These are phyloP conservation scores for Gyrodactylus bullatarudis DNA, from an alignment of 1,140 invertebrate genomes.

Conservation along the genomic window DNA sequence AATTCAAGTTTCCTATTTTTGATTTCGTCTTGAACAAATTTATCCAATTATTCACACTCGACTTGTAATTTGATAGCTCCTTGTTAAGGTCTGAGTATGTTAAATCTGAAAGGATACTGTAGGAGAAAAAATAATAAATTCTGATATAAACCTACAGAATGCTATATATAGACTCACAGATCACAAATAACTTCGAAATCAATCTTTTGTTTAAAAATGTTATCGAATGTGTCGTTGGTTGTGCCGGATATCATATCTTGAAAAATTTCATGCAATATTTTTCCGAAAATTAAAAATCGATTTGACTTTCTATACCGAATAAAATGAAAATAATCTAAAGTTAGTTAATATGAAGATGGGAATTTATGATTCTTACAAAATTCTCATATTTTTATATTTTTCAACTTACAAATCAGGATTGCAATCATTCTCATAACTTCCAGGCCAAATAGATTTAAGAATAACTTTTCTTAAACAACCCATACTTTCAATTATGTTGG, in stretches of 20 bases:
- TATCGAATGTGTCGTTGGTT: too few relatives aligned
- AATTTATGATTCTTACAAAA: neutral
- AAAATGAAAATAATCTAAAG: too few relatives aligned
- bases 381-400: neutral
- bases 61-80: neutral
- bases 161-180: too few relatives aligned
- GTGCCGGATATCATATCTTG: neutral
- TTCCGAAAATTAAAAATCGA: neutral
- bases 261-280: neutral
- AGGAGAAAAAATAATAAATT: too few relatives aligned
- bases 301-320: too few relatives aligned
- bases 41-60: neutral
- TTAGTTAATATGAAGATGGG: too few relatives aligned
- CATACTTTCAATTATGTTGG: neutral
- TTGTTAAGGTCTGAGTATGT: too few relatives aligned
- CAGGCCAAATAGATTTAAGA: neutral
- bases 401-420: neutral
- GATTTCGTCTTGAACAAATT: neutral
- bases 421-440: neutral
- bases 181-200: too few relatives aligned
- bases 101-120: too few relatives aligned
- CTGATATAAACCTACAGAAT: too few relatives aligned
- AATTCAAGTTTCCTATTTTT: neutral
- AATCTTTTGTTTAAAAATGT: too few relatives aligned
- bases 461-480: neutral